phyloP scores from a whole-genome alignment of 2,888 invertebrate genomes.

The Spialia ferax region DNA sequence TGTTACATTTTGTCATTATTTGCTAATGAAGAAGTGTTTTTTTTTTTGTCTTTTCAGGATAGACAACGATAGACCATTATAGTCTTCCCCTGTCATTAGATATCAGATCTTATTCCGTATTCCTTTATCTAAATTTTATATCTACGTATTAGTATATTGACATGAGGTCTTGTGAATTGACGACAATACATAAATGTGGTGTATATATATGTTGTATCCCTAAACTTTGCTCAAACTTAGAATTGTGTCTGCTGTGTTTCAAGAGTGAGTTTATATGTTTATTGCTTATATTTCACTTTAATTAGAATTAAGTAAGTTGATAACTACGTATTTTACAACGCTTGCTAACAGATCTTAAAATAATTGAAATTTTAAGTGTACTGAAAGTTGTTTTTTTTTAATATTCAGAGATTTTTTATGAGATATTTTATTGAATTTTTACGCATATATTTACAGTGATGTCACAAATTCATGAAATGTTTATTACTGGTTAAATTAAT shows the following conservation, averaged over 20 bases:
- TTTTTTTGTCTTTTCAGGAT: slow-evolving; percentile 61
- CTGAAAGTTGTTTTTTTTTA: slow-evolving; percentile 17
- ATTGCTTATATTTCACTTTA: slow-evolving; percentile 29
- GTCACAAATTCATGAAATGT: neutral
- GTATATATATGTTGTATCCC: slow-evolving; percentile 72
- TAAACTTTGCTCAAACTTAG: slow-evolving; percentile 76
- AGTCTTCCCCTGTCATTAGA: slow-evolving; percentile 83
- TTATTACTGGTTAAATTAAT: slow-evolving; percentile 8
- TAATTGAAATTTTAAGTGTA: slow-evolving; percentile 21
- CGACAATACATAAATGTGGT: slow-evolving; percentile 81
- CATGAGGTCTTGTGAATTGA: slow-evolving; percentile 77
- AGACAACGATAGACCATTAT: slow-evolving; percentile 80
- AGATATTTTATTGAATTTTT: slow-evolving; percentile 26
- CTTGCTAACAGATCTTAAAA: slow-evolving; percentile 24
- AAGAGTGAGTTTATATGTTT: slow-evolving; percentile 51
- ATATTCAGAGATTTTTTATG: slow-evolving; percentile 29
- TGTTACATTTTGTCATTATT: neutral
- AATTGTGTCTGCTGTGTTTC: slow-evolving; percentile 57
- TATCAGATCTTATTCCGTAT: slow-evolving; percentile 81
- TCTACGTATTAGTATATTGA: slow-evolving; percentile 75
- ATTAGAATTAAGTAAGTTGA: slow-evolving; percentile 31
- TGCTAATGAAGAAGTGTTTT: neutral
- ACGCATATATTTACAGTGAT: slow-evolving; percentile 1
- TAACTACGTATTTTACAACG: slow-evolving; percentile 20
- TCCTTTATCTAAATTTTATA: slow-evolving; percentile 82